Base-by-base conservation (phyloP, 2,113 vertebrate genomes). In the Tamias sibiricus region DNA sequence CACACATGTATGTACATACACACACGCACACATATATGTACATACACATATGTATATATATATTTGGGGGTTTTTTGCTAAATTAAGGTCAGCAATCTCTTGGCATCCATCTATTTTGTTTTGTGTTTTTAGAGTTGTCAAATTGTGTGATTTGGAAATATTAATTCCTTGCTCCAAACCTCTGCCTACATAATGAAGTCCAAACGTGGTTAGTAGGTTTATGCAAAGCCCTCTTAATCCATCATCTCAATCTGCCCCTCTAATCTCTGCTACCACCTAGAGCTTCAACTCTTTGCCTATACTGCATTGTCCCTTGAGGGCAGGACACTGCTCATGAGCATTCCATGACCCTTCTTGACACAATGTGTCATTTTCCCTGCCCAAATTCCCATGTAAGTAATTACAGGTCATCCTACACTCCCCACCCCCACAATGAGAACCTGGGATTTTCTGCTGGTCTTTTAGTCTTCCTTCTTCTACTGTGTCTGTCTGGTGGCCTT, bases 191-290 rank as follows among this genome's bases (percentile, higher is more conserved):
- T 4, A 81, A 80, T 13, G 44, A 89, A 59, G 32, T 68, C 42
- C 14, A n/a, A 87, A 47, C 26, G 22, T 24, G 17, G 17, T 49
- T 40, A 11, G 66, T 0, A 91, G 40, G 10, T 47, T 35, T 87
- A 49, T 22, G 26, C 54, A n/a, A 88, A 97, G n/a, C 17, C 64
- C 54, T 59, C 44, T 77, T 83, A 30, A 80, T 16, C 57, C 37
- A 66, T 26, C 10, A 44, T 71, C 42, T 75, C 40, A 7, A 10
- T 35, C 37, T 42, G 19, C 12, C 80, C 42, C 47, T 44, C 16
- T 81, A 37, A 91, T 13, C 11, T 79, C 52, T 37, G 12, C 9
- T 16, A 4, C 26, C 4, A 81, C 5, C 16, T 3, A 35, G 42
- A 47, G 4, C 4, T 22, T 77, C 14, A 49, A 30, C 40, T 66